Evolutionary conservation across 2,797 vertebrate species (phyloP).

Genomic region (Botia kubotai): DNA sequence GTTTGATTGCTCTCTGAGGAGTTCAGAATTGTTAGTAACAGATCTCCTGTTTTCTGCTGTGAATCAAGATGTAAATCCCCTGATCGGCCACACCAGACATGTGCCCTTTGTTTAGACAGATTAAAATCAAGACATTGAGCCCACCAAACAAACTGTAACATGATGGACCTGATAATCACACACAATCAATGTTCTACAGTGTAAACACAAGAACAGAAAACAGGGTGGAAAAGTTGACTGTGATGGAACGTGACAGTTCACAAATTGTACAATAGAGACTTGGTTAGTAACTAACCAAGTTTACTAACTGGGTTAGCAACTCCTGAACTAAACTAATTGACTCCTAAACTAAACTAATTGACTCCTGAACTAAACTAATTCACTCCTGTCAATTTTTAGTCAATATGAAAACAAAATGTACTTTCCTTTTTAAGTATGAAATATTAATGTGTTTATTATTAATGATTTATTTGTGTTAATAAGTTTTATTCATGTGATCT

Average conservation of each 20-base stretch:
- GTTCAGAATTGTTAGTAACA: not conserved
- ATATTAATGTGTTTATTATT: too few species aligned
- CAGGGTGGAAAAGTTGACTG: constrained; percentile 10
- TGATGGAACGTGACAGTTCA: not conserved
- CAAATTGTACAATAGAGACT: not conserved
- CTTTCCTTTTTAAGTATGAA: too few species aligned
- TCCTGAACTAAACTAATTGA: too few species aligned
- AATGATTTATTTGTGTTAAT: too few species aligned
- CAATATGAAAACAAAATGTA: too few species aligned
- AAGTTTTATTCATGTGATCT: too few species aligned
- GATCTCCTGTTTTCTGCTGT: constrained; percentile 20
- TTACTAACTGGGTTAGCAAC: too few species aligned
- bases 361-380: too few species aligned
- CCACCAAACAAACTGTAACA: not conserved
- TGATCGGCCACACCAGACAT: not conserved
- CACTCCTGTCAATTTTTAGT: too few species aligned
- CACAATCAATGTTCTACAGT: not conserved
- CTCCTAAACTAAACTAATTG: too few species aligned
- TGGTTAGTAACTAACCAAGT: too few species aligned
- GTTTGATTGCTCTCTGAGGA: constrained; percentile 44
- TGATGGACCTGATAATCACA: not conserved
- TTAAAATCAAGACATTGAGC: constrained; percentile 8
- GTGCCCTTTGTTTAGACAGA: constrained; percentile 38
- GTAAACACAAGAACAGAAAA: not conserved
- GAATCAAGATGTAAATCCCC: constrained; percentile 8